These are phyloP conservation scores for Thoracochromis brauschi DNA, from an alignment of 2,113 vertebrate genomes.

Conservation along the genomic window DNA sequence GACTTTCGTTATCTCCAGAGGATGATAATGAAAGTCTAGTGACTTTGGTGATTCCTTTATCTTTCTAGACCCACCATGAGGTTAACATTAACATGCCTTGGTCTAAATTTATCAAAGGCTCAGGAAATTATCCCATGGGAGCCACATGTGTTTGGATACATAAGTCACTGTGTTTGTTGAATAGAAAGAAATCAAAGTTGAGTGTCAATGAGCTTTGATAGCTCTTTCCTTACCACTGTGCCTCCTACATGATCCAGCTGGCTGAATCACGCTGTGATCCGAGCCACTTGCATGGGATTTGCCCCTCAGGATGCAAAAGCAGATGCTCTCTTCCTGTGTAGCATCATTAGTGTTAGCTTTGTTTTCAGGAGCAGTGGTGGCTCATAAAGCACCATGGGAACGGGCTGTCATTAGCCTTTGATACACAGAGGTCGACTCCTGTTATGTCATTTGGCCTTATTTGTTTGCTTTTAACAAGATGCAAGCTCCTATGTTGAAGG, in stretches of 20 bases:
- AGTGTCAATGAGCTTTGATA: neutral
- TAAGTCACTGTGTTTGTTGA: neutral
- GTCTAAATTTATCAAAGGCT: neutral
- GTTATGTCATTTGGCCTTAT: constrained; percentile 23
- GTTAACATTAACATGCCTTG: neutral
- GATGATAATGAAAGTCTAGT: neutral
- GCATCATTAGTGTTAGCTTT: constrained; percentile 43
- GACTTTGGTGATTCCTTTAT: neutral
- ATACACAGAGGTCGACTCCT: constrained; percentile 3
- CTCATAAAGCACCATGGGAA: neutral
- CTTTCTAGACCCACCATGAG: neutral
- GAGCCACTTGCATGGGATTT: constrained; percentile 8
- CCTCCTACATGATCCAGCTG: constrained; percentile 28
- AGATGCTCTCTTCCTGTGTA: constrained; percentile 33
- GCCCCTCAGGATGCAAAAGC: constrained; percentile 17
- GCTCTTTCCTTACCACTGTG: neutral
- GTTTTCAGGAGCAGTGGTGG: constrained; percentile 18
- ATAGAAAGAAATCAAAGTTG: neutral
- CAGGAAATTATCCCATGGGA: neutral
- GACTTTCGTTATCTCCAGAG: fast-evolving
- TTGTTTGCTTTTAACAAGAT: constrained; percentile 19
- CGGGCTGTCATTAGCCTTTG: constrained; percentile 20
- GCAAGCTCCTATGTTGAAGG: neutral
- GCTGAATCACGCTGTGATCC: neutral
- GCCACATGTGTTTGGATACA: neutral